Conservation (phyloP, 1,140 invertebrate species). For the Neoseiulus cucumeris region DNA sequence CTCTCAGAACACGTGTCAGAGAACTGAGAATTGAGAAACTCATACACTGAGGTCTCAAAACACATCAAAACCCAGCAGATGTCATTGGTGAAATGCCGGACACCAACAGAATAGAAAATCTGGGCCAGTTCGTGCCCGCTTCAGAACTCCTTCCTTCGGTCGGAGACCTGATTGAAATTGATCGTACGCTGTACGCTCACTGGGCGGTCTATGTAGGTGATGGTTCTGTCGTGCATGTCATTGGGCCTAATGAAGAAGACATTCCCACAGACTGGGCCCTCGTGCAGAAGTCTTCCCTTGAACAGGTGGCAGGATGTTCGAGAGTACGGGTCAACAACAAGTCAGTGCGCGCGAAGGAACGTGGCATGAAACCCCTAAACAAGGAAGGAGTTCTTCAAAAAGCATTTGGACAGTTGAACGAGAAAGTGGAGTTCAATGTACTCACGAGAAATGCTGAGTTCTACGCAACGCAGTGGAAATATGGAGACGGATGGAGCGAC, state of each 20-base stretch:
- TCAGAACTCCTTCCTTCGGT: conserved; percentile 14
- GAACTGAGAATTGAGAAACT: too few relatives aligned
- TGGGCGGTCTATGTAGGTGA: conserved; percentile 25
- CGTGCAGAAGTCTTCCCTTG: conserved; percentile 18
- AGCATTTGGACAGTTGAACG: conserved; percentile 17
- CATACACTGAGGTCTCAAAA: too few relatives aligned
- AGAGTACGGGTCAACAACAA: conserved; percentile 25
- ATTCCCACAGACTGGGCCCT: conserved; percentile 17
- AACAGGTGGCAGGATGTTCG: conserved; percentile 20
- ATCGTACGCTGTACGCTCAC: conserved; percentile 23
- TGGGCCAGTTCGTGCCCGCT: conserved; percentile 15
- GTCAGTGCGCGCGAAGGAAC: conserved; percentile 21
- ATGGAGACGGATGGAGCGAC: conserved; percentile 24
- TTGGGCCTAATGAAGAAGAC: conserved; percentile 19
- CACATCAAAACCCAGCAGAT: too few relatives aligned
- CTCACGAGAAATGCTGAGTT: conserved; percentile 24
- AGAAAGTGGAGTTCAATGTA: conserved; percentile 22
- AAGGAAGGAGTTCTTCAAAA: conserved; percentile 19
- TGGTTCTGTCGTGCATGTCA: conserved; percentile 22
- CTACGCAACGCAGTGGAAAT: conserved; percentile 25
- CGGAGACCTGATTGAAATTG: conserved; percentile 25
- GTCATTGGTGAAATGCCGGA: too few relatives aligned
- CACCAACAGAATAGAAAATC: neutral
- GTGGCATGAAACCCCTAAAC: conserved; percentile 18
- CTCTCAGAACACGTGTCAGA: too few relatives aligned